Conservation (phyloP, 2,888 invertebrate species). For the Drosophila anceps region DNA sequence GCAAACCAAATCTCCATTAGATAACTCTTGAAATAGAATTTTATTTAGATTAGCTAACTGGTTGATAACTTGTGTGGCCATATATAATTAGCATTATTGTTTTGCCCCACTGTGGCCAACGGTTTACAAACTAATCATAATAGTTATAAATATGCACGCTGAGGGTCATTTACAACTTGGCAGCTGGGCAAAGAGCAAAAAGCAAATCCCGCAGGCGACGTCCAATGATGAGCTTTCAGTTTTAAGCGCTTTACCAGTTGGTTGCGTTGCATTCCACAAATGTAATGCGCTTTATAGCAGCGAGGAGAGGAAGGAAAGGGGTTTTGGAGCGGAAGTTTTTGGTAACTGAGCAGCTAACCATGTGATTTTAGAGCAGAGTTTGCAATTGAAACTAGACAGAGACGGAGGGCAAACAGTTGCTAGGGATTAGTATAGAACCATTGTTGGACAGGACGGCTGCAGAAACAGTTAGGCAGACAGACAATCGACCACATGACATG, state of each 20-base stretch:
- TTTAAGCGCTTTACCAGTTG: slow-evolving; percentile 68
- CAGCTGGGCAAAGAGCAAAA: slow-evolving; percentile 25
- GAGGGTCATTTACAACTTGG: slow-evolving; percentile 27
- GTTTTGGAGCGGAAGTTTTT: slow-evolving; percentile 46
- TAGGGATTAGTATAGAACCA: slow-evolving; percentile 56
- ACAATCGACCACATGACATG: slow-evolving; percentile 24
- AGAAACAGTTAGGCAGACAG: slow-evolving; percentile 1
- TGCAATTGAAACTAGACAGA: slow-evolving; percentile 28
- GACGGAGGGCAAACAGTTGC: slow-evolving; percentile 41
- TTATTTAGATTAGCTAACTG: neutral
- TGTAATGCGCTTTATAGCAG: slow-evolving; percentile 54
- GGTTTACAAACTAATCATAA: slow-evolving; percentile 16
- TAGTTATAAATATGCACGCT: slow-evolving; percentile 40
- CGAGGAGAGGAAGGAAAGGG: neutral
- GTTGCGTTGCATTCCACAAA: slow-evolving; percentile 37
- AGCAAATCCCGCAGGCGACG: slow-evolving; percentile 20
- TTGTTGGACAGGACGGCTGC: slow-evolving; percentile 12
- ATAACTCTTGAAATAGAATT: neutral
- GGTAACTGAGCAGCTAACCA: slow-evolving; percentile 41
- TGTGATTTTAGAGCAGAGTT: slow-evolving; percentile 50
- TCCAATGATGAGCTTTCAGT: slow-evolving; percentile 58
- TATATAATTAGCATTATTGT: neutral
- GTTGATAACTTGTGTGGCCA: neutral
- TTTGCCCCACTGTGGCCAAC: slow-evolving; percentile 7
- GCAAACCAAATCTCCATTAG: neutral